Evolutionary conservation across 1,140 invertebrate genomes (phyloP).

Genomic region (Eumaeus atala): DNA sequence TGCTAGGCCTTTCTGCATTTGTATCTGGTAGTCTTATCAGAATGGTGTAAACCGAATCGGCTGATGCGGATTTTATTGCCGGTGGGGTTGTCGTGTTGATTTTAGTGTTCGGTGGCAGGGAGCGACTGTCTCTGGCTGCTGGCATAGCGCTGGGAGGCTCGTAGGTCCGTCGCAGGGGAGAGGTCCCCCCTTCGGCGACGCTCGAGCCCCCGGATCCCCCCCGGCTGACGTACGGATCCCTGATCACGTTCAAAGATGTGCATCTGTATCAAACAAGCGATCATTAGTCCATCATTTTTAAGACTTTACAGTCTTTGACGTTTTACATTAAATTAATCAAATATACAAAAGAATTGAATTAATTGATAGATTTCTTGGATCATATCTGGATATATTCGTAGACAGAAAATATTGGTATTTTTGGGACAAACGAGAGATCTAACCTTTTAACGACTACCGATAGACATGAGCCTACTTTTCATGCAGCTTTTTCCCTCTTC

Average conservation of each 20-base stretch:
- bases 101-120: slow-evolving; percentile 68
- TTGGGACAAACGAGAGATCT: too few relatives aligned
- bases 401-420: too few relatives aligned
- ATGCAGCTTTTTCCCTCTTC: too few relatives aligned
- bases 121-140: slow-evolving; percentile 72
- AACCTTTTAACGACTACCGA: too few relatives aligned
- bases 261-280: slow-evolving; percentile 67
- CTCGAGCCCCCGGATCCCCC: slow-evolving; percentile 54
- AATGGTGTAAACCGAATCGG: slow-evolving; percentile 92
- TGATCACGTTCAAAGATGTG: slow-evolving; percentile 88
- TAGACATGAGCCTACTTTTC: too few relatives aligned
- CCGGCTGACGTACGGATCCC: slow-evolving; percentile 77
- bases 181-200: slow-evolving; percentile 54
- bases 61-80: slow-evolving; percentile 79
- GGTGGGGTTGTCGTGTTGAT: slow-evolving; percentile 61
- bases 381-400: too few relatives aligned
- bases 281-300: neutral
- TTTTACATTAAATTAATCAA: too few relatives aligned
- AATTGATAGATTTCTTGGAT: too few relatives aligned
- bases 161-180: slow-evolving; percentile 55
- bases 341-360: too few relatives aligned
- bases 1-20: slow-evolving; percentile 78
- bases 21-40: slow-evolving; percentile 86
- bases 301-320: too few relatives aligned
- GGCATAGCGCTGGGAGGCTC: slow-evolving; percentile 45